phyloP scores from a whole-genome alignment of 2,797 vertebrate species.

The Rhynchonycteris naso region DNA sequence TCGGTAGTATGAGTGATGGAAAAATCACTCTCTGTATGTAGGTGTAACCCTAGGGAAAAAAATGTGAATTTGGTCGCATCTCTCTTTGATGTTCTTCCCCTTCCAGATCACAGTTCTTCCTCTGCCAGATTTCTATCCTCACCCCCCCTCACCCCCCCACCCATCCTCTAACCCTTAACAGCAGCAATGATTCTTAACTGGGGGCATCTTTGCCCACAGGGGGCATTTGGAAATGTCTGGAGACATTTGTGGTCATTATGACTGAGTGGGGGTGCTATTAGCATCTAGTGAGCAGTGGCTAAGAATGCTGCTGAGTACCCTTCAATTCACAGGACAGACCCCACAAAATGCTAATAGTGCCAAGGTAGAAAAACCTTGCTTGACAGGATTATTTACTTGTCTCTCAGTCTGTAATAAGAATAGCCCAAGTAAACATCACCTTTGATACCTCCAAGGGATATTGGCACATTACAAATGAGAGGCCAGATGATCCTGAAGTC shows the following conservation, averaged over 20 bases:
- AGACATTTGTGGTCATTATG: background rate
- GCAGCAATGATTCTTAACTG: background rate
- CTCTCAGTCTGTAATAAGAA: background rate
- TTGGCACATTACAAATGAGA: conserved; percentile 36
- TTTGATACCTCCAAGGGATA: background rate
- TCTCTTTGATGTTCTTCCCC: background rate
- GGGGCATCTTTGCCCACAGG: background rate
- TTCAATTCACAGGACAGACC: background rate
- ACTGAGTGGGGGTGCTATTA: background rate
- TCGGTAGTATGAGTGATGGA: background rate
- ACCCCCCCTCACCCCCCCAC: too few relatives aligned
- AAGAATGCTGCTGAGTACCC: background rate
- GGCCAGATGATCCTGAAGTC: background rate
- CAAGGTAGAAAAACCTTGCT: background rate
- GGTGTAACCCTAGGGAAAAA: background rate
- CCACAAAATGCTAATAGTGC: background rate
- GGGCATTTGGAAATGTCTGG: background rate
- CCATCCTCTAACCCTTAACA: background rate
- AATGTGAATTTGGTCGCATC: background rate
- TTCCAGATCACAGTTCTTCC: background rate
- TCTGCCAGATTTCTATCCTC: background rate
- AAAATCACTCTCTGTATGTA: background rate
- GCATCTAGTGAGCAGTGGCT: background rate
- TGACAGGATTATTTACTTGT: background rate
- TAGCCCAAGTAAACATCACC: background rate